Conservation (phyloP, 1,140 invertebrate genomes). For the Heterodera schachtii region DNA sequence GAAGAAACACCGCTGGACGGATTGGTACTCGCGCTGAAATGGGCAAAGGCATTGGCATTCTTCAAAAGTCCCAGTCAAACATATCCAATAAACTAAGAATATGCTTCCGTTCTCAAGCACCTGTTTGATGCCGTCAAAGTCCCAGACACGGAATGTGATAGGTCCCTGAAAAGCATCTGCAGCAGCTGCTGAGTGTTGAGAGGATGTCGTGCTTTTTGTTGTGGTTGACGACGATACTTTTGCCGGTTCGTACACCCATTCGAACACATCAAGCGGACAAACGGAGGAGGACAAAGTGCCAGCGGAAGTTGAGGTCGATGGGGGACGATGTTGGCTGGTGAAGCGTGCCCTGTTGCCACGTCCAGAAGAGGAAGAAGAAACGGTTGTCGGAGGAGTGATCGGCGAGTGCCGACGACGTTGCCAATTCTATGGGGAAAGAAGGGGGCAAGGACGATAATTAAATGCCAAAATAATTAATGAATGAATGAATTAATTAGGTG, state of each 20-base stretch:
- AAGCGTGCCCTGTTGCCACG: neutral
- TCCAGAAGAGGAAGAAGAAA: neutral
- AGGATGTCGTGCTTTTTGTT: slow-evolving; percentile 70
- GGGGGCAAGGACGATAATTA: neutral
- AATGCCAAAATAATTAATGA: neutral
- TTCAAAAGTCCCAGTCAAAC: too few relatives aligned
- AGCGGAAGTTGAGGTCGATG: neutral
- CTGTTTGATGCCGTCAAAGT: slow-evolving; percentile 87
- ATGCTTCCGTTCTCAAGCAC: slow-evolving; percentile 48
- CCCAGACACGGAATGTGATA: slow-evolving; percentile 96
- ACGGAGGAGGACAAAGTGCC: neutral
- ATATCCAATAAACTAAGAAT: neutral
- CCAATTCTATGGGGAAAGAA: neutral
- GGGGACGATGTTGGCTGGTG: slow-evolving; percentile 6
- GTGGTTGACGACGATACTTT: slow-evolving; percentile 71
- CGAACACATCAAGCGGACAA: slow-evolving; percentile 82
- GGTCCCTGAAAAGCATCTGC: slow-evolving; percentile 73
- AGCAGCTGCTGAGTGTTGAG: neutral
- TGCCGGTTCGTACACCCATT: slow-evolving; percentile 86
- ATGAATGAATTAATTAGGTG: too few relatives aligned
- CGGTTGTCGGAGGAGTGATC: slow-evolving; percentile 11
- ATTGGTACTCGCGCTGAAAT: slow-evolving; percentile 81
- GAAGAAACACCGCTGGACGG: slow-evolving; percentile 96
- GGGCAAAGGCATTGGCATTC: neutral
- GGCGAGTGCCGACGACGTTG: slow-evolving; percentile 13